A percentile compares a stretch with the other conserved stretches of the same genome.
Conservation (phyloP, 2,888 invertebrate genomes). For the Sturmia bella region DNA sequence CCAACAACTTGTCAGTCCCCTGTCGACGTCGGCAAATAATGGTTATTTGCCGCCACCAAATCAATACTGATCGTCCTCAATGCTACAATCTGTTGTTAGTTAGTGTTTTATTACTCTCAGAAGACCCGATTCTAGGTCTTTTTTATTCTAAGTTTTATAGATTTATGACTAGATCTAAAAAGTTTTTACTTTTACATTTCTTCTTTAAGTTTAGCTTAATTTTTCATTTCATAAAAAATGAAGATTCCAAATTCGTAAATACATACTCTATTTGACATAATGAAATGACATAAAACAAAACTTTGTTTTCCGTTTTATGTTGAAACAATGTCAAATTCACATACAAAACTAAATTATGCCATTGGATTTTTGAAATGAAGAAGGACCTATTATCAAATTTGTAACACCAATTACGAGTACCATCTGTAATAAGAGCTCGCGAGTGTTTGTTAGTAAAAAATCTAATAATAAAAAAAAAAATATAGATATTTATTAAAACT, state of each 20-base stretch:
- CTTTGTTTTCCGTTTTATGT: too few species aligned
- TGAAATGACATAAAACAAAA: background rate
- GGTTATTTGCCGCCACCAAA: constrained; percentile 76
- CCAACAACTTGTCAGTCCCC: constrained; percentile 53
- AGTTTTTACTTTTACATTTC: background rate
- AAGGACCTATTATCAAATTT: too few species aligned
- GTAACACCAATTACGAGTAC: too few species aligned
- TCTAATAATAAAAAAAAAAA: too few species aligned
- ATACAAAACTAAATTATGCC: too few species aligned
- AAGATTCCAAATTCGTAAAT: constrained; percentile 22
- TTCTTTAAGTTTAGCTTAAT: constrained; percentile 31
- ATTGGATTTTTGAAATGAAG: too few species aligned
- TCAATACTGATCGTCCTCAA: constrained; percentile 75
- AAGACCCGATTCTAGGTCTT: too few species aligned
- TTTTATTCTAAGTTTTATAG: background rate
- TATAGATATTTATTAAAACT: too few species aligned
- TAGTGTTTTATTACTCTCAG: constrained; percentile 76
- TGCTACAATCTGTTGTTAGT: constrained; percentile 75
- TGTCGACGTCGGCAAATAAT: constrained; percentile 70
- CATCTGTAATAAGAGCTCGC: too few species aligned
- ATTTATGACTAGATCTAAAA: constrained; percentile 7
- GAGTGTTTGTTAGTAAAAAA: too few species aligned
- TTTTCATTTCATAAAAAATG: too few species aligned
- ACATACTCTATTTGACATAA: constrained; percentile 36
- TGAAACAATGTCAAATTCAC: too few species aligned